These are phyloP conservation scores for Mythimna vitellina DNA, from an alignment of 2,888 invertebrate species.

Conservation along the genomic window DNA sequence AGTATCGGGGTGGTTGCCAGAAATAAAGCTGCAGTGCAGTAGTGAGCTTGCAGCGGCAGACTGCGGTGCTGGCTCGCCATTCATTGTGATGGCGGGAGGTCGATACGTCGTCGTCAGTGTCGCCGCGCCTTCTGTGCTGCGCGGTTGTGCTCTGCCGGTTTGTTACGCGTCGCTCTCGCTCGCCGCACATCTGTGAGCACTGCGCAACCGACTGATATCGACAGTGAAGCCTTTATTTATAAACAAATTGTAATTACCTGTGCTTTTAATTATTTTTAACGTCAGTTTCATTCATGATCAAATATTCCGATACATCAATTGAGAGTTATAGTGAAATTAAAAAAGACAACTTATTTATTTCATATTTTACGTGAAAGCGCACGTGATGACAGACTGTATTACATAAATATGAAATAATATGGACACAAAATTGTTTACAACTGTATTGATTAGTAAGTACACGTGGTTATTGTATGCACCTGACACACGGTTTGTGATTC, in stretches of 20 bases:
- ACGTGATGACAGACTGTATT: slow-evolving; percentile 69
- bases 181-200: slow-evolving; percentile 63
- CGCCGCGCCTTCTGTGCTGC: slow-evolving; percentile 79
- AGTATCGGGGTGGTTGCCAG: slow-evolving; percentile 85
- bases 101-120: slow-evolving; percentile 82
- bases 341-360: slow-evolving; percentile 65
- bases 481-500: not conserved
- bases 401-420: slow-evolving; percentile 68
- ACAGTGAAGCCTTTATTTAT: slow-evolving; percentile 80
- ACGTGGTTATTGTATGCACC: slow-evolving; percentile 23
- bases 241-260: slow-evolving; percentile 77
- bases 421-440: slow-evolving; percentile 45
- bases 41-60: slow-evolving; percentile 85
- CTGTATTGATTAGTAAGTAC: slow-evolving; percentile 59
- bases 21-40: slow-evolving; percentile 90
- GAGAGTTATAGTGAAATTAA: slow-evolving; percentile 67
- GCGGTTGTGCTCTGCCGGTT: slow-evolving; percentile 71
- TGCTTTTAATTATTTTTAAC: slow-evolving; percentile 62
- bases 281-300: slow-evolving; percentile 68
- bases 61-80: slow-evolving; percentile 83
- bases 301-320: slow-evolving; percentile 38
- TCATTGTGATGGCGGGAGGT: slow-evolving; percentile 83
- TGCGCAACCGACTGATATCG: slow-evolving; percentile 70
- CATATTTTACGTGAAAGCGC: slow-evolving; percentile 72
- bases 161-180: slow-evolving; percentile 55